Evolutionary conservation across 2,888 invertebrate genomes (phyloP), one percentile per base, ranked within the genome.

Genomic region (Diarsia brunnea): DNA sequence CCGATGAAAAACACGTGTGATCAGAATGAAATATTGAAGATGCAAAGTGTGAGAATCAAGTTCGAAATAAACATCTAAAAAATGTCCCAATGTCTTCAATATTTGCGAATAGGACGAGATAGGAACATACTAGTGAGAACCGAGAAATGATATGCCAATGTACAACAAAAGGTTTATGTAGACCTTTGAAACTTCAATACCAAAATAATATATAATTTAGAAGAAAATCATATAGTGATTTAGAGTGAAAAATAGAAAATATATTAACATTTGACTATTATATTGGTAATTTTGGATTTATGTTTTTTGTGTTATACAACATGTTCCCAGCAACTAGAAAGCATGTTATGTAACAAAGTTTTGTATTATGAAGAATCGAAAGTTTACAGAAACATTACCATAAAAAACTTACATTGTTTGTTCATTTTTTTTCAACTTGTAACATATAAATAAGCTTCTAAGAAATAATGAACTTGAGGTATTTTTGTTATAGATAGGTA

Each of bases 61-160:
- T 53, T 49, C 55, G 58, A 73, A 71, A 75, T 64, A 31, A 45
- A 65, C 24, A 43, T n/a, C 3, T 12, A 64, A 71, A 78, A 70
- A 4, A 45, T 51, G 14, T 0, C 0, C 2, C 47, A 78, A 85
- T 66, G 85, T 82, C 84, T 85, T 84, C 85, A 61, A 45, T 71
- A 71, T 19, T 27, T 49, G 65, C 73, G 3, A 67, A 21, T 12
- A 74, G 8, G 68, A 55, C 64, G 14, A 78, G 31, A 51, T 73
- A 78, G 38, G 27, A 85, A 82, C 85, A 75, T 27, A 71, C 12
- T 53, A 58, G 24, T 73, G 84, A 67, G 14, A 53, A 63, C 47
- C 14, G 31, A 69, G 19, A 58, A 75, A 75, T 84, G 71, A 80
- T 11, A 58, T 61, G 69, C 45, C 53, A 82, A 82, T 47, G 11